These are phyloP conservation scores for Hirudo medicinalis DNA, from an alignment of 1,140 invertebrate genomes.

Conservation along the genomic window DNA sequence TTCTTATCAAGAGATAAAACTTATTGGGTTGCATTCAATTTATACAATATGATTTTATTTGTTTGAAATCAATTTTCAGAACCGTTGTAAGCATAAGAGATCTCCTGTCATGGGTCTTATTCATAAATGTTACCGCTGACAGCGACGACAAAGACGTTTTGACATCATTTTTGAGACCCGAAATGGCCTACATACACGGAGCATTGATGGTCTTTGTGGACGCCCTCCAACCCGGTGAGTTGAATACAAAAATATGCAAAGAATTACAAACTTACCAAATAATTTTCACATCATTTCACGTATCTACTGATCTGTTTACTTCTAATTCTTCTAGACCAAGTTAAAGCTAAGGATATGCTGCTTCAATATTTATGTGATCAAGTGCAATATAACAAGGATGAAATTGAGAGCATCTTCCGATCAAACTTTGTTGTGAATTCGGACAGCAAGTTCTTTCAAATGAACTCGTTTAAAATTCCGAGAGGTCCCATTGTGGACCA, in stretches of 20 bases:
- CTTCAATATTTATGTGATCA: too few relatives aligned
- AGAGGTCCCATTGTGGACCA: background rate
- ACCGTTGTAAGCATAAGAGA: constrained; percentile 69
- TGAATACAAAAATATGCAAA: background rate
- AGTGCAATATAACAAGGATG: too few relatives aligned
- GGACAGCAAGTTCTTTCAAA: background rate
- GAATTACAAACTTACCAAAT: too few relatives aligned
- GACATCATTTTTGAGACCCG: constrained; percentile 27
- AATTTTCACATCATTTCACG: too few relatives aligned
- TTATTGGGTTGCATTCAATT: too few relatives aligned
- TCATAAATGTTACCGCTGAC: constrained; percentile 52
- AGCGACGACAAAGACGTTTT: constrained; percentile 22
- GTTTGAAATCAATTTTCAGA: constrained; percentile 27
- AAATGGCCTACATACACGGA: constrained; percentile 61
- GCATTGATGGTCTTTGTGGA: constrained; percentile 80
- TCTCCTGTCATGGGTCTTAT: constrained; percentile 78
- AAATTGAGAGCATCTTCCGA: too few relatives aligned
- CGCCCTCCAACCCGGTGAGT: constrained; percentile 45
- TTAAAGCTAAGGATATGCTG: too few relatives aligned
- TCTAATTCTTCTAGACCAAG: too few relatives aligned
- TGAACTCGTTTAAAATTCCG: constrained; percentile 7
- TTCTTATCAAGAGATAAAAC: too few relatives aligned
- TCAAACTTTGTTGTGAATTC: too few relatives aligned
- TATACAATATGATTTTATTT: too few relatives aligned
- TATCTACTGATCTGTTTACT: too few relatives aligned